These are phyloP conservation scores for Cerceris rybyensis DNA, from an alignment of 2,888 invertebrate species.

Conservation along the genomic window DNA sequence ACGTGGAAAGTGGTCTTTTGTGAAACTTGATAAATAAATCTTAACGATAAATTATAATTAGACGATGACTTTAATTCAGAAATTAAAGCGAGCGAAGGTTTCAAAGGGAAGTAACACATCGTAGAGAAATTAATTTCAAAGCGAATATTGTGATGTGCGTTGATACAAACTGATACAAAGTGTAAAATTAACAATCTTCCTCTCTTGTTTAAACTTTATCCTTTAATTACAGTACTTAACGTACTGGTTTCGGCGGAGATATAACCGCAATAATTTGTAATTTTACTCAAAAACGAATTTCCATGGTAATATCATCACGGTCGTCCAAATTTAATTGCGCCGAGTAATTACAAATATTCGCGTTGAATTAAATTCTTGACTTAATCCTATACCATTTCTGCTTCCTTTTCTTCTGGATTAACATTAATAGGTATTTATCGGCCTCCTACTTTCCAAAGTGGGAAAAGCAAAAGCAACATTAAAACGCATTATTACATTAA, in stretches of 20 bases:
- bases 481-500: too few relatives aligned
- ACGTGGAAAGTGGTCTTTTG: too few relatives aligned
- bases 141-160: too few relatives aligned
- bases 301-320: background rate
- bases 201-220: background rate
- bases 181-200: background rate
- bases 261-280: background rate
- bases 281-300: background rate
- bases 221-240: slow-evolving; percentile 3
- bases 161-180: background rate
- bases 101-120: background rate
- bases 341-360: background rate
- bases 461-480: too few relatives aligned
- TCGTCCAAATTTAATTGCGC: background rate
- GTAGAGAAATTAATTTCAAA: background rate
- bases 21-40: too few relatives aligned
- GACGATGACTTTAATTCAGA: background rate
- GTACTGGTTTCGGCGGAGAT: background rate
- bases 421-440: too few relatives aligned
- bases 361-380: background rate
- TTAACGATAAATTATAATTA: too few relatives aligned
- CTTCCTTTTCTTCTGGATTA: too few relatives aligned
- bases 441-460: background rate
- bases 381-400: background rate
- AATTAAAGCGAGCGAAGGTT: background rate